Base-by-base conservation (phyloP, 2,888 invertebrate species). In the Sminthurinus aureus region DNA sequence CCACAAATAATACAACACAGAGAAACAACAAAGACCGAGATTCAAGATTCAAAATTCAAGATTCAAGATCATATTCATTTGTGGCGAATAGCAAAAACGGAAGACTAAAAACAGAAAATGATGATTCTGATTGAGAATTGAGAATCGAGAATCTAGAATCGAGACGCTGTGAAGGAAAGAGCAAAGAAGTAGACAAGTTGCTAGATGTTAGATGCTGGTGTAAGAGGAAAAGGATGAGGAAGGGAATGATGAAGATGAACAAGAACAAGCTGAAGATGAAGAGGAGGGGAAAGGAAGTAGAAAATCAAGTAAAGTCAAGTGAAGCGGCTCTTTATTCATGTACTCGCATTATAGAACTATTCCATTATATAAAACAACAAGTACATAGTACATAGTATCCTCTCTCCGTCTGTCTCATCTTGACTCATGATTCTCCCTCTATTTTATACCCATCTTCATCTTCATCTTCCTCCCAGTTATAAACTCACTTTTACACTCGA, bases 281-380 rank as follows among this genome's bases (percentile, higher is more conserved):
- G 69, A 69, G 69, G n/a, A 15, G 22, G 67, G 22, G n/a, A 67
- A 26, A 71, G 24, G 24, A 13, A 71, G 24, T 20, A 22, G 71
- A 71, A 71, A 71, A 71, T 71, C 71, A 71, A 71, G 26, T 71
- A 71, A 71, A 22, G 71, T 71, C 71, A 69, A 22, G 58, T 58
- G 4, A 69, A 69, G 9, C 22, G n/a, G n/a, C 67, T 15, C n/a
- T 22, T 20, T 22, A 9, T 22, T 26, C 71, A n/a, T n/a, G n/a
- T n/a, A 71, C 24, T 15, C 15, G 9, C 71, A 71, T 8, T 26
- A 22, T 22, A 15, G 8, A 8, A 24, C 11, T 20, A 12, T 4
- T 66, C 15, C 15, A n/a, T 66, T 18, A n/a, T 66, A n/a, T 18
- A 58, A 18, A 58, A 58, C 58, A 58, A 13, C 58, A 58, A 13